Evolutionary conservation across 2,797 vertebrate genomes (phyloP).

Genomic region (Myripristis murdjan): DNA sequence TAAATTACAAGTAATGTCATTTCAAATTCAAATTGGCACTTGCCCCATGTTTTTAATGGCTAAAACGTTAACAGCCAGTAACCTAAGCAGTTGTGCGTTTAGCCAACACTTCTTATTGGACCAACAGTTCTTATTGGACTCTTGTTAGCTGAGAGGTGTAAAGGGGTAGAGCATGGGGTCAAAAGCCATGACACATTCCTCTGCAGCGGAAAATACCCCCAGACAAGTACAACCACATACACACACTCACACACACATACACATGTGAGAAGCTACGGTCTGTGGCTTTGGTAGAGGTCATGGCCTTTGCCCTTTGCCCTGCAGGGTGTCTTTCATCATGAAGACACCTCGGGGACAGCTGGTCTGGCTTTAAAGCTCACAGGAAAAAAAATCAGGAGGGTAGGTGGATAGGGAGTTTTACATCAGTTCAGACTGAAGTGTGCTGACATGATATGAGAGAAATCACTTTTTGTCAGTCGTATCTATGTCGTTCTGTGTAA

Average conservation of each 20-base stretch:
- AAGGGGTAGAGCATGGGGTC: conserved; percentile 65
- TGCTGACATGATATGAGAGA: background rate
- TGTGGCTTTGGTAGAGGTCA: background rate
- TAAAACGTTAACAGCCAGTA: conserved; percentile 10
- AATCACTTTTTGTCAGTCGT: background rate
- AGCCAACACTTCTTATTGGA: conserved; percentile 14
- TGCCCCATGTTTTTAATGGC: conserved; percentile 4
- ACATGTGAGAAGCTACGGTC: background rate
- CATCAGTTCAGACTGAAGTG: background rate
- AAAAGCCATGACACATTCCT: conserved; percentile 72
- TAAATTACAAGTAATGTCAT: too few species aligned
- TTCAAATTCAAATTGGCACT: background rate
- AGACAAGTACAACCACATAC: conserved; percentile 36
- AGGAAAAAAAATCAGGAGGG: conserved; percentile 35
- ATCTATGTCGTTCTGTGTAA: background rate
- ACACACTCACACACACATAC: conserved; percentile 15
- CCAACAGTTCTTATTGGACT: conserved; percentile 27
- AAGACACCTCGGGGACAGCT: conserved; percentile 57
- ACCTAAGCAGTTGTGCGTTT: background rate
- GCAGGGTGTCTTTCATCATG: conserved; percentile 46
- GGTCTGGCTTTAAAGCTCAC: conserved; percentile 20
- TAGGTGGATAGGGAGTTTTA: too few species aligned
- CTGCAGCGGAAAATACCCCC: conserved; percentile 66
- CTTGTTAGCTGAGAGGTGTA: conserved; percentile 48
- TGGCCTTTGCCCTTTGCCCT: conserved; percentile 51